These are phyloP conservation scores for Temnothorax ravouxi DNA, from an alignment of 2,888 invertebrate species.

Conservation along the genomic window DNA sequence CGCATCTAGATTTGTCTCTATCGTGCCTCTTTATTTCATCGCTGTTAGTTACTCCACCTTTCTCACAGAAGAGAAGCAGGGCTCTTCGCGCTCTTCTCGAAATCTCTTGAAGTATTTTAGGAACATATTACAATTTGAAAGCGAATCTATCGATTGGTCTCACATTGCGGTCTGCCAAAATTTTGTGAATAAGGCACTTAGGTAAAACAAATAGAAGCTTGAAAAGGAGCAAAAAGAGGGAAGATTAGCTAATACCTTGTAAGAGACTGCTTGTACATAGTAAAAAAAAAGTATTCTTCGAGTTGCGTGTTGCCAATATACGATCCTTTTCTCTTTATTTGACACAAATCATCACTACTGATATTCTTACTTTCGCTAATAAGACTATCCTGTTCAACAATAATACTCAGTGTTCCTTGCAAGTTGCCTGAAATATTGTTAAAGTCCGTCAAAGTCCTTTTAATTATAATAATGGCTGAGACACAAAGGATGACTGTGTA, in stretches of 20 bases:
- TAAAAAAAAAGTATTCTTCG: not conserved
- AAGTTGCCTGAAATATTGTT: constrained; percentile 55
- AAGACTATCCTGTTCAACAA: constrained; percentile 6
- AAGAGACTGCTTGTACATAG: constrained; percentile 8
- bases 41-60: not conserved
- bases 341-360: not conserved
- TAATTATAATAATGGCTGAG: constrained; percentile 89
- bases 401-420: constrained; percentile 52
- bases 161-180: not conserved
- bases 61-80: not conserved
- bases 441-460: constrained; percentile 40
- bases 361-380: not conserved
- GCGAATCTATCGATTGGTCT: not conserved
- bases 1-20: not conserved
- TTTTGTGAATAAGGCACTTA: not conserved
- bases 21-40: constrained; percentile 18
- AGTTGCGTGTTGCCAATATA: constrained; percentile 13
- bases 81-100: not conserved
- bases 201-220: not conserved
- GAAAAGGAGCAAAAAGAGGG: not conserved
- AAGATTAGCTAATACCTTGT: not conserved
- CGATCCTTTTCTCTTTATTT: constrained; percentile 1
- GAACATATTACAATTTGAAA: not conserved
- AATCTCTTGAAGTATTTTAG: not conserved
- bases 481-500: constrained; percentile 91